These are phyloP conservation scores for Muntiacus muntjak DNA, from an alignment of 2,113 vertebrate genomes.

Conservation along the genomic window DNA sequence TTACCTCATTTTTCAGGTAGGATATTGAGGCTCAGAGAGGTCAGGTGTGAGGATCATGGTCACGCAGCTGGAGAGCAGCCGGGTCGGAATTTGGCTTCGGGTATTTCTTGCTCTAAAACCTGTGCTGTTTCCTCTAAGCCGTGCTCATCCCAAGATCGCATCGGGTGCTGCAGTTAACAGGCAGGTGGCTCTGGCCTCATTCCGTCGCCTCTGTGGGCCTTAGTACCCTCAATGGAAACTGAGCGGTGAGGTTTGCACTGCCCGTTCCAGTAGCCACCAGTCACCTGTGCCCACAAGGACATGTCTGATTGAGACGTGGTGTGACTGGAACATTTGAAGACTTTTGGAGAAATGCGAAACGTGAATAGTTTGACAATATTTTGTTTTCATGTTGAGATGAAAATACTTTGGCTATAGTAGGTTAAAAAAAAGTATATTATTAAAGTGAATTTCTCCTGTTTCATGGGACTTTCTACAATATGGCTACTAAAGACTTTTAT, in stretches of 20 bases:
- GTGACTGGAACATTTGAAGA: not conserved
- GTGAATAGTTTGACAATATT: not conserved
- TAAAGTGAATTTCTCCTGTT: not conserved
- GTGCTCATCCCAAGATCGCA: rapidly evolving
- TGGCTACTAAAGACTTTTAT: not conserved
- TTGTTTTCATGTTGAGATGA: not conserved
- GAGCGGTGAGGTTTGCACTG: rapidly evolving
- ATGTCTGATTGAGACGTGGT: not conserved
- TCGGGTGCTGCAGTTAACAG: not conserved
- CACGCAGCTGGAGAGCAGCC: not conserved
- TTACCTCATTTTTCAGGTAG: not conserved
- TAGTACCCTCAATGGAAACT: rapidly evolving
- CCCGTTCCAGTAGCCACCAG: rapidly evolving
- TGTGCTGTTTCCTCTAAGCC: not conserved
- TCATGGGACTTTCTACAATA: not conserved
- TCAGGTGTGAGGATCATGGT: not conserved
- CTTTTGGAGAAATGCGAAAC: not conserved
- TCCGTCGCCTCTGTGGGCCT: not conserved
- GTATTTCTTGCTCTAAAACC: not conserved
- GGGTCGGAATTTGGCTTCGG: not conserved
- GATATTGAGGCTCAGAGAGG: not conserved
- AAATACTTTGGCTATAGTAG: not conserved
- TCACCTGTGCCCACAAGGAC: rapidly evolving
- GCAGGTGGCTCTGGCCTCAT: not conserved
- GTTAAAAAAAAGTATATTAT: not conserved